Percentiles rank a stretch among this genome's conserved stretches.
Conservation (phyloP, 1,140 invertebrate species). For the Drosophila sturtevanti region DNA sequence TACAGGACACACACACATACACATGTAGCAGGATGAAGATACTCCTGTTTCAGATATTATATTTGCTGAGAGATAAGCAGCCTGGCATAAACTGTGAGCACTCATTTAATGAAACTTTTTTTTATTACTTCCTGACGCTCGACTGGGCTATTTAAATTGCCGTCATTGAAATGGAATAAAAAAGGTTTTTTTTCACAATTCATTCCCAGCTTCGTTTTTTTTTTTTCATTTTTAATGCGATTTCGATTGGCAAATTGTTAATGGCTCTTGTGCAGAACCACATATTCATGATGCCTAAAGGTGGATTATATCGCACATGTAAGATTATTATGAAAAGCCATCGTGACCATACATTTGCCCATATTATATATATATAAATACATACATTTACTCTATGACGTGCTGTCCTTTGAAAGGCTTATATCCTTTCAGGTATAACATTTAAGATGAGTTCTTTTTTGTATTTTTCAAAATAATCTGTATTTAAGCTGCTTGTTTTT, state of each 20-base stretch:
- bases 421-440: neutral
- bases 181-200: slow-evolving; percentile 7
- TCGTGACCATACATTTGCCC: neutral
- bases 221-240: slow-evolving; percentile 55
- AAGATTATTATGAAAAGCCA: slow-evolving; percentile 11
- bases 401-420: slow-evolving; percentile 1
- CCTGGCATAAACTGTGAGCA: slow-evolving; percentile 58
- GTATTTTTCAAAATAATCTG: neutral
- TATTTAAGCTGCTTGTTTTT: slow-evolving; percentile 2
- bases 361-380: neutral
- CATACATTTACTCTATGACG: neutral
- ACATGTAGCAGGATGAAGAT: slow-evolving; percentile 24
- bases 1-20: slow-evolving; percentile 23
- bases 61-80: slow-evolving; percentile 58
- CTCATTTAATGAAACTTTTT: slow-evolving; percentile 69
- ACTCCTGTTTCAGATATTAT: slow-evolving; percentile 37
- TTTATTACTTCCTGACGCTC: slow-evolving; percentile 67
- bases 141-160: slow-evolving; percentile 48
- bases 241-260: slow-evolving; percentile 56
- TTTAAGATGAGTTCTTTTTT: neutral
- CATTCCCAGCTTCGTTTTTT: neutral
- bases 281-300: slow-evolving; percentile 3
- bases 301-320: slow-evolving; percentile 22
- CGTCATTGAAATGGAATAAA: slow-evolving; percentile 45
- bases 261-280: slow-evolving; percentile 15